Conservation (phyloP, 1,140 invertebrate species). For the Dinothrombium tinctorium region DNA sequence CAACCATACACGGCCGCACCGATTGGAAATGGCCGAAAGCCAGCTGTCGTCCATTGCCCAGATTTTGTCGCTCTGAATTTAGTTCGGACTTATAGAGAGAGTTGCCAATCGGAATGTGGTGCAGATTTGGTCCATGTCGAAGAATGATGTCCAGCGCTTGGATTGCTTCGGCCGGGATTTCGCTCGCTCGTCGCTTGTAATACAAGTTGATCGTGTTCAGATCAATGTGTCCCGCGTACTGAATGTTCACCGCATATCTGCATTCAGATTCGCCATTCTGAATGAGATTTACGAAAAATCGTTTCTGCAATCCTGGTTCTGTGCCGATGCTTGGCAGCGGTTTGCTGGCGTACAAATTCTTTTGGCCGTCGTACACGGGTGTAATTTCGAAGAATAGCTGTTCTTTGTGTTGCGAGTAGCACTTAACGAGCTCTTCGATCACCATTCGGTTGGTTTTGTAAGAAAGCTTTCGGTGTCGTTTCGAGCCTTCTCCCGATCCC, state of each 20-base stretch:
- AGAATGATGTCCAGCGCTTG: conserved; percentile 1
- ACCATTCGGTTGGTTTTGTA: neutral
- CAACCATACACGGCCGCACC: conserved; percentile 4
- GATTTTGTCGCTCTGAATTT: neutral
- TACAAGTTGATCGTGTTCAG: neutral
- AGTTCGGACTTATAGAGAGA: neutral
- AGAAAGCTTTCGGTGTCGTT: neutral
- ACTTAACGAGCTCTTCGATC: neutral
- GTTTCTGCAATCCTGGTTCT: too few species aligned
- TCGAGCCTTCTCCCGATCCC: neutral
- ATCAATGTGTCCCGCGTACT: neutral
- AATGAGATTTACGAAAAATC: neutral
- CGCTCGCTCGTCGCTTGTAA: neutral
- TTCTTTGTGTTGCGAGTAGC: too few species aligned
- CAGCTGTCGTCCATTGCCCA: conserved; percentile 4
- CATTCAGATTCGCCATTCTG: neutral
- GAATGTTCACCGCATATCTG: neutral
- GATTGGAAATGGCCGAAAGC: conserved; percentile 5
- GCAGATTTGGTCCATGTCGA: neutral
- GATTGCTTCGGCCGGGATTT: neutral
- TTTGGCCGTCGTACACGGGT: too few species aligned
- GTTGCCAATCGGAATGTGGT: neutral
- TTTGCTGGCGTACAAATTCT: conserved; percentile 3
- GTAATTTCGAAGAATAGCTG: too few species aligned
- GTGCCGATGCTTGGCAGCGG: neutral